phyloP scores from a whole-genome alignment of 2,888 invertebrate species.

The Patella depressa region DNA sequence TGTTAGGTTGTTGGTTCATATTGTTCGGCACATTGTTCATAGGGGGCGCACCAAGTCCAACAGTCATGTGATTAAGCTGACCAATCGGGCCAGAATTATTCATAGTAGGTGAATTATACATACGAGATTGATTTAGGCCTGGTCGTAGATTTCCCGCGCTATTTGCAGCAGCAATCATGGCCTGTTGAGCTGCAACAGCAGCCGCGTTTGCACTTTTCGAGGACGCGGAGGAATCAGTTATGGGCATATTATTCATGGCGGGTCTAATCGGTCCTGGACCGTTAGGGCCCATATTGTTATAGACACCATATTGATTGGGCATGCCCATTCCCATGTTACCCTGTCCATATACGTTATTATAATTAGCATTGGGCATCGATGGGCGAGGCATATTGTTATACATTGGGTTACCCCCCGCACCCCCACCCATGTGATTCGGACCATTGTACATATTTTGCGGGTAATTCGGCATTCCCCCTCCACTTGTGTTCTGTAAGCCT shows the following conservation, averaged over 20 bases:
- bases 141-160: slow-evolving; percentile 47
- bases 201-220: slow-evolving; percentile 59
- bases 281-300: slow-evolving; percentile 42
- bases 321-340: slow-evolving; percentile 42
- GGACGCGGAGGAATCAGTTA: slow-evolving; percentile 22
- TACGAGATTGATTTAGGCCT: slow-evolving; percentile 33
- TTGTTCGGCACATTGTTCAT: slow-evolving; percentile 40
- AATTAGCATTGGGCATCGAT: slow-evolving; percentile 41
- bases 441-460: slow-evolving; percentile 57
- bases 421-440: slow-evolving; percentile 46
- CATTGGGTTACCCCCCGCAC: slow-evolving; percentile 39
- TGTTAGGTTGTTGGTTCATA: slow-evolving; percentile 21
- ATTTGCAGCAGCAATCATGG: slow-evolving; percentile 66
- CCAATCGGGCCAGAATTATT: slow-evolving; percentile 40
- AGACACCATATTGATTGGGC: slow-evolving; percentile 57
- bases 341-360: slow-evolving; percentile 38
- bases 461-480: slow-evolving; percentile 54
- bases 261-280: slow-evolving; percentile 29
- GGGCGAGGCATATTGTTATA: slow-evolving; percentile 39
- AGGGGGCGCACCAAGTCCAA: slow-evolving; percentile 27
- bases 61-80: slow-evolving; percentile 55
- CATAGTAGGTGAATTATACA: slow-evolving; percentile 20
- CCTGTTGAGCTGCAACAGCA: slow-evolving; percentile 68
- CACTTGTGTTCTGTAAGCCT: slow-evolving; percentile 35
- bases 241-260: slow-evolving; percentile 31